These are phyloP conservation scores for Nibea albiflora DNA, from an alignment of 2,113 vertebrate species.

Conservation along the genomic window DNA sequence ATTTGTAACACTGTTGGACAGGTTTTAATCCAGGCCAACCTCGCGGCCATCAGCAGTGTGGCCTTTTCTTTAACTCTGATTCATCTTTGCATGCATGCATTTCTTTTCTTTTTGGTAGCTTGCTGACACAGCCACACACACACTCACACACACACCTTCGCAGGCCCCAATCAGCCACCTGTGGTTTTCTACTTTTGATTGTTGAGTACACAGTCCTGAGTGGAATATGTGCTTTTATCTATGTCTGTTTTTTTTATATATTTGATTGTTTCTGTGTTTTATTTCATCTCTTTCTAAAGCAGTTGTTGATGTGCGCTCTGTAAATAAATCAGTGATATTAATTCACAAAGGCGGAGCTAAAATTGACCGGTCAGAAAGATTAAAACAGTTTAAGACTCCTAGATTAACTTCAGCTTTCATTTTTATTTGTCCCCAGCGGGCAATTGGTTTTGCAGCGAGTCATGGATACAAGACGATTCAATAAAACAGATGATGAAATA, in stretches of 20 bases:
- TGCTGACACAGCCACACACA: constrained; percentile 15
- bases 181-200: constrained; percentile 41
- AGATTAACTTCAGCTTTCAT: too few species aligned
- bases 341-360: too few species aligned
- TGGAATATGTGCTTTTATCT: too few species aligned
- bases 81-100: constrained; percentile 40
- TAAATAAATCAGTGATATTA: too few species aligned
- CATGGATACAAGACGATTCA: too few species aligned
- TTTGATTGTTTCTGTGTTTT: too few species aligned
- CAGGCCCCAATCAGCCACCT: constrained; percentile 53
- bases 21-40: constrained; percentile 66
- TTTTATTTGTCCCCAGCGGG: too few species aligned
- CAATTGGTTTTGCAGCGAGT: too few species aligned
- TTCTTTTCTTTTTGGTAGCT: constrained; percentile 14
- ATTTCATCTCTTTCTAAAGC: too few species aligned
- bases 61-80: constrained; percentile 70
- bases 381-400: background rate
- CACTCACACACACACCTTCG: constrained; percentile 1
- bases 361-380: constrained; percentile 7
- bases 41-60: constrained; percentile 51
- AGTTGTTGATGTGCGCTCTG: too few species aligned
- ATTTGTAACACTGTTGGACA: constrained; percentile 70
- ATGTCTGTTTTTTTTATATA: too few species aligned
- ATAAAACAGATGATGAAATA: too few species aligned
- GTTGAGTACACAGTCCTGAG: background rate